Evolutionary conservation across 2,888 invertebrate species (phyloP).

Genomic region (Aleiodes alternator): DNA sequence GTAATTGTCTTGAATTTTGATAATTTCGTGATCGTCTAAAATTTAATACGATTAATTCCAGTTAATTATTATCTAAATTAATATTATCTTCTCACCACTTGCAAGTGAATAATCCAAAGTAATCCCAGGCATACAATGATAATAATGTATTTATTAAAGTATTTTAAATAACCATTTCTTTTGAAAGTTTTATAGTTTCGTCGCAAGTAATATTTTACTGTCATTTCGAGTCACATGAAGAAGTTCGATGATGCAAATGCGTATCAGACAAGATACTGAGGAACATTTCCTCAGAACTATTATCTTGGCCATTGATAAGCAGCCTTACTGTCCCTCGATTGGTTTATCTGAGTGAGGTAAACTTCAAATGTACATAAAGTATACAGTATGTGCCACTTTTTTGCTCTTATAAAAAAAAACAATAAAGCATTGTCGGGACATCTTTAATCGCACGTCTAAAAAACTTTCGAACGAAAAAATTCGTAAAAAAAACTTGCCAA

Average conservation of each 20-base stretch:
- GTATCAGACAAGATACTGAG: conserved; percentile 1
- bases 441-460: too few species aligned
- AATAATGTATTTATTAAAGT: background rate
- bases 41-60: background rate
- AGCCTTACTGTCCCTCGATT: background rate
- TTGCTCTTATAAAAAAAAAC: too few species aligned
- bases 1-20: conserved; percentile 49
- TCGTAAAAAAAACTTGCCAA: too few species aligned
- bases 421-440: too few species aligned
- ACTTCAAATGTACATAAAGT: background rate
- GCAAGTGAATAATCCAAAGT: background rate
- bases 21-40: conserved; percentile 45
- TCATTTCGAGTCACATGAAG: background rate
- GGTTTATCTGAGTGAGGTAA: background rate
- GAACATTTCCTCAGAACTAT: conserved; percentile 4
- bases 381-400: background rate
- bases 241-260: background rate
- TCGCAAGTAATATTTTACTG: background rate
- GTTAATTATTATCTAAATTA: background rate
- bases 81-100: conserved; percentile 21
- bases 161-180: background rate
- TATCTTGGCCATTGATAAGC: conserved; percentile 21
- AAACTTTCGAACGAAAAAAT: too few species aligned
- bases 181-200: background rate
- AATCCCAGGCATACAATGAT: background rate